Conservation (phyloP, 2,797 vertebrate species). For the Glossophaga mutica region DNA sequence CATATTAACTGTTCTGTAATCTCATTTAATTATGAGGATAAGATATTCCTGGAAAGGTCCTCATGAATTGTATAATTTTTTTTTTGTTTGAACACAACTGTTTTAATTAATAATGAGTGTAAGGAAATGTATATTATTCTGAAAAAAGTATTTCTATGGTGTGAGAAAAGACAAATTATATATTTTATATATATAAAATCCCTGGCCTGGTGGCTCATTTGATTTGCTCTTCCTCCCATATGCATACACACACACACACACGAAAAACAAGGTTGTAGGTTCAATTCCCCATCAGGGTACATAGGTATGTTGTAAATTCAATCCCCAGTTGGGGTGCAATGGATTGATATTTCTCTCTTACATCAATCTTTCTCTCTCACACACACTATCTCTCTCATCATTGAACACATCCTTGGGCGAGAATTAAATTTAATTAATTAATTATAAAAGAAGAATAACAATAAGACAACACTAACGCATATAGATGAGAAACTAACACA, state of each 20-base stretch:
- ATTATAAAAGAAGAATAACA: not conserved
- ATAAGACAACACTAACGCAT: not conserved
- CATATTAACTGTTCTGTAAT: not conserved
- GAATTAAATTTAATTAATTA: not conserved
- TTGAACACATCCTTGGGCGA: not conserved
- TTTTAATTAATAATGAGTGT: not conserved
- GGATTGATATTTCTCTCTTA: not conserved
- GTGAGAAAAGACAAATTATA: not conserved
- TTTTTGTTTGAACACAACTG: not conserved
- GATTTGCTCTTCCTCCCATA: too few species aligned
- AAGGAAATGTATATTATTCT: not conserved
- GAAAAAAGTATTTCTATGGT: not conserved
- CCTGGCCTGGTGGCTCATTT: too few species aligned
- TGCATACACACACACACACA: too few species aligned
- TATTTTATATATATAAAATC: too few species aligned
- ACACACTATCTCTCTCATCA: not conserved
- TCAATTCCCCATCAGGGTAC: not conserved
- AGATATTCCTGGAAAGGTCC: not conserved
- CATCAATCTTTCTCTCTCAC: too few species aligned
- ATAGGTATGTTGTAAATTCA: not conserved
- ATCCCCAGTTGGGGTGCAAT: too few species aligned
- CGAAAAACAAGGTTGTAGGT: too few species aligned
- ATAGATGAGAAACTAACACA: not conserved
- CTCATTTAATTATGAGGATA: not conserved
- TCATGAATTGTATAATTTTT: not conserved